phyloP scores from a whole-genome alignment of 2,113 vertebrate genomes.

The Hippolais icterina region DNA sequence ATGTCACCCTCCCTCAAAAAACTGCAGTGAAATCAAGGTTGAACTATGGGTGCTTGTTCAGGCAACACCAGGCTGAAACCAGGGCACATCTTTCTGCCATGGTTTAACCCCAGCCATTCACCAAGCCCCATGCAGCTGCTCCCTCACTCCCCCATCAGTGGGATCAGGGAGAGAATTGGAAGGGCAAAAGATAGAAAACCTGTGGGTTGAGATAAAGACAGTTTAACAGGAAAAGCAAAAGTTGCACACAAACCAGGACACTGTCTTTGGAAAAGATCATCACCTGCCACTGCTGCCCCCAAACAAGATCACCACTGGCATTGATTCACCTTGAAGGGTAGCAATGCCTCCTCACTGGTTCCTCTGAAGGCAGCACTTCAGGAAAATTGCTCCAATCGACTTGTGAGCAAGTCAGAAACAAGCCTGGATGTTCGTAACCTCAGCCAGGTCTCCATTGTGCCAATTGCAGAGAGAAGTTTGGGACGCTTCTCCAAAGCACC shows the following conservation, averaged over 20 bases:
- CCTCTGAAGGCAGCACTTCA: neutral
- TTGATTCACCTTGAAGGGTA: neutral
- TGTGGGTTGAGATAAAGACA: neutral
- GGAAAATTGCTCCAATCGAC: neutral
- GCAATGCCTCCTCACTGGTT: neutral
- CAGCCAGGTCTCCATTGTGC: neutral
- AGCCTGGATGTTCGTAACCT: neutral
- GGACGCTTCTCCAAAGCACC: neutral
- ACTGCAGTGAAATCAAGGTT: neutral
- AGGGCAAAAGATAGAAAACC: neutral
- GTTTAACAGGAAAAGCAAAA: neutral
- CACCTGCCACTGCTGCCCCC: neutral
- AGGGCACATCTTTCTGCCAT: neutral
- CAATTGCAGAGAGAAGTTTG: neutral
- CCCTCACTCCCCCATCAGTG: neutral
- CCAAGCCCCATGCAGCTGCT: fast-evolving
- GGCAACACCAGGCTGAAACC: neutral
- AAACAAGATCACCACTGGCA: neutral
- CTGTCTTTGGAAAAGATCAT: neutral
- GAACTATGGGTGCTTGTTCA: neutral
- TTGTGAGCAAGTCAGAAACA: neutral
- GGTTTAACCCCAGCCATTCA: neutral
- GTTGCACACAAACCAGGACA: neutral
- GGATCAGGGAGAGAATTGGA: fast-evolving
- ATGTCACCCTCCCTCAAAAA: neutral